Evolutionary conservation across 2,113 vertebrate genomes (phyloP).

Genomic region (Ornithorhynchus anatinus): DNA sequence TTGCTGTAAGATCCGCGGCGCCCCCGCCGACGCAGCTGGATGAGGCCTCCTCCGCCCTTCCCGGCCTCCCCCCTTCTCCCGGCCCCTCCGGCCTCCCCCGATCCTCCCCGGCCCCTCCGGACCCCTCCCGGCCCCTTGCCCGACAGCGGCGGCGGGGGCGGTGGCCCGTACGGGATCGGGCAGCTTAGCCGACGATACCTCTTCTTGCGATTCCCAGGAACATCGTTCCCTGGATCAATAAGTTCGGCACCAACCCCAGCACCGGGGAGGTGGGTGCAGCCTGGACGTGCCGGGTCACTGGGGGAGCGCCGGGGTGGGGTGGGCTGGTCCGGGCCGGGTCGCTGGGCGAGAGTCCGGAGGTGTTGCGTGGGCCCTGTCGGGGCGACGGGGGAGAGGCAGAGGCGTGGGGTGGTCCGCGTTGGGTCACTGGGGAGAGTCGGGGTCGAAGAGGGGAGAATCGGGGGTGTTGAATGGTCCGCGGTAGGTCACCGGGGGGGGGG

Average conservation of each 20-base stretch:
- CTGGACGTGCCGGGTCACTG: neutral
- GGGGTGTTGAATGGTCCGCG: too few species aligned
- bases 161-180: neutral
- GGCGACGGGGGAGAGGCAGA: too few species aligned
- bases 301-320: too few species aligned
- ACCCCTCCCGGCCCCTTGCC: neutral
- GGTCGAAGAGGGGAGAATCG: too few species aligned
- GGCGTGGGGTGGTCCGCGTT: too few species aligned
- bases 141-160: neutral
- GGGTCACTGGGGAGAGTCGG: too few species aligned
- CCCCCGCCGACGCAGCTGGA: neutral
- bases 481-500: too few species aligned
- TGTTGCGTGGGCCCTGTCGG: too few species aligned
- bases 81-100: neutral
- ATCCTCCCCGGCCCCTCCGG: neutral
- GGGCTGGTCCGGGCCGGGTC: too few species aligned
- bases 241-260: constrained; percentile 91
- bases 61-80: neutral
- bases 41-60: neutral
- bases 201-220: constrained; percentile 74
- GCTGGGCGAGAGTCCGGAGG: too few species aligned
- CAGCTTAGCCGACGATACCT: fast-evolving
- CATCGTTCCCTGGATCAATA: constrained; percentile 97
- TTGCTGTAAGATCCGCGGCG: constrained; percentile 81
- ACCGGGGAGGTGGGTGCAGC: constrained; percentile 84